Evolutionary conservation across 2,888 invertebrate species (phyloP).

Genomic region (Agrypnus murinus): DNA sequence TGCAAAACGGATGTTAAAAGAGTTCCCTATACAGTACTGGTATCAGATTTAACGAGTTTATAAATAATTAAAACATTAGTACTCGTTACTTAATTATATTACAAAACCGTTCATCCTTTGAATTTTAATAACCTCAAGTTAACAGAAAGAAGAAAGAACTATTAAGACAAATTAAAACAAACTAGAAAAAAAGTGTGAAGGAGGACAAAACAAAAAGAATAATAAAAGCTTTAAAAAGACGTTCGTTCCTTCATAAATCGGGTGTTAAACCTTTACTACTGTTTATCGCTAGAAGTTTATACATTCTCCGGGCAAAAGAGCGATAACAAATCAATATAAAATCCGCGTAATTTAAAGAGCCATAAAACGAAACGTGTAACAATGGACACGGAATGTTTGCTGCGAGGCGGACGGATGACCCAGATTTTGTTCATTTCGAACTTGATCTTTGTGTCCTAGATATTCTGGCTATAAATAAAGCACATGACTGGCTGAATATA

Average conservation of each 20-base stretch:
- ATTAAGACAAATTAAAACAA: too few relatives aligned
- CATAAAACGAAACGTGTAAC: conserved; percentile 24
- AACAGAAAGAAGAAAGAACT: too few relatives aligned
- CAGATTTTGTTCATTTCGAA: conserved; percentile 49
- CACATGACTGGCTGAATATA: conserved; percentile 32
- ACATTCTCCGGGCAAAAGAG: conserved; percentile 20
- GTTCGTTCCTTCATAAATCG: conserved; percentile 15
- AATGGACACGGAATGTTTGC: conserved; percentile 11
- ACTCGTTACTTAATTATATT: too few relatives aligned
- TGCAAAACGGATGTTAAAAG: too few relatives aligned
- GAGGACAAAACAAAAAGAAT: too few relatives aligned
- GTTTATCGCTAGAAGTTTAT: conserved; percentile 24
- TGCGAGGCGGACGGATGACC: conserved; percentile 42
- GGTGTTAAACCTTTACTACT: conserved; percentile 23
- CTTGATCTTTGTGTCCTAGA: conserved; percentile 51
- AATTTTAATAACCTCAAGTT: too few relatives aligned
- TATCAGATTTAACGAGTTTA: too few relatives aligned
- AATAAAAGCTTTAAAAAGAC: too few relatives aligned
- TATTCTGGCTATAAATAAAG: conserved; percentile 43
- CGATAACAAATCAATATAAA: conserved; percentile 31
- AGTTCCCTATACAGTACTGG: too few relatives aligned
- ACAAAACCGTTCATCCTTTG: too few relatives aligned
- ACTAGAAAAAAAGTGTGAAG: too few relatives aligned
- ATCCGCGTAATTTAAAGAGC: conserved; percentile 25
- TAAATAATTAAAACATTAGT: too few relatives aligned